These are phyloP conservation scores for Lepus townsendii DNA, from an alignment of 2,797 vertebrate genomes.

Conservation along the genomic window DNA sequence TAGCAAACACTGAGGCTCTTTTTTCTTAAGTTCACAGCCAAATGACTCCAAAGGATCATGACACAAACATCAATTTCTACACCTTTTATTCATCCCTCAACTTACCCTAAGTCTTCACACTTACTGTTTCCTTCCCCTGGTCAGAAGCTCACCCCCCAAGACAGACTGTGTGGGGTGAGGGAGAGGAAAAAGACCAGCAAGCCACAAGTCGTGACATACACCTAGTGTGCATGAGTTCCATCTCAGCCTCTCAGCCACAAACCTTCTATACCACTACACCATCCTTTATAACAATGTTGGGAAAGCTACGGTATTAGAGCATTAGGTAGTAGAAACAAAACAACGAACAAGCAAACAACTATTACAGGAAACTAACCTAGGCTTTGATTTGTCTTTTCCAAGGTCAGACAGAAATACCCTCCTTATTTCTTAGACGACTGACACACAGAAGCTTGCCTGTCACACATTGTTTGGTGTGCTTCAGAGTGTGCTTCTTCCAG, in stretches of 20 bases:
- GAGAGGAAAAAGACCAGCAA: not conserved
- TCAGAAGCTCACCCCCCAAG: not conserved
- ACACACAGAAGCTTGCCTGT: not conserved
- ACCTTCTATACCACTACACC: slow-evolving; percentile 30
- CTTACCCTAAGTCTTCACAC: not conserved
- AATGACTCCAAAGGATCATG: not conserved
- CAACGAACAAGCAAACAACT: not conserved
- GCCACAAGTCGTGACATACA: not conserved
- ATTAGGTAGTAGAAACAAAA: slow-evolving; percentile 27
- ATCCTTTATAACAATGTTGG: slow-evolving; percentile 41
- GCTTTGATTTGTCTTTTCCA: slow-evolving; percentile 56
- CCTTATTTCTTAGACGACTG: slow-evolving; percentile 23
- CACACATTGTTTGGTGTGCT: not conserved
- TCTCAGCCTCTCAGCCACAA: slow-evolving; percentile 6
- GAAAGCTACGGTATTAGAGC: not conserved
- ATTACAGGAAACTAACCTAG: slow-evolving; percentile 15
- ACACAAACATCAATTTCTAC: not conserved
- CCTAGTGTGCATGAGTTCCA: slow-evolving; percentile 18
- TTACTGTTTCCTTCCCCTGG: not conserved
- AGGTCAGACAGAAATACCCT: slow-evolving; percentile 29
- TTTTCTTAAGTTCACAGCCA: not conserved
- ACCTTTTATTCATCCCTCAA: slow-evolving; percentile 6
- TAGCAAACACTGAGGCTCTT: not conserved
- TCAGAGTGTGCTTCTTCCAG: not conserved
- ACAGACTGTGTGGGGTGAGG: not conserved